Base-by-base conservation (phyloP, 2,888 invertebrate genomes). In the Cordilura impudica region DNA sequence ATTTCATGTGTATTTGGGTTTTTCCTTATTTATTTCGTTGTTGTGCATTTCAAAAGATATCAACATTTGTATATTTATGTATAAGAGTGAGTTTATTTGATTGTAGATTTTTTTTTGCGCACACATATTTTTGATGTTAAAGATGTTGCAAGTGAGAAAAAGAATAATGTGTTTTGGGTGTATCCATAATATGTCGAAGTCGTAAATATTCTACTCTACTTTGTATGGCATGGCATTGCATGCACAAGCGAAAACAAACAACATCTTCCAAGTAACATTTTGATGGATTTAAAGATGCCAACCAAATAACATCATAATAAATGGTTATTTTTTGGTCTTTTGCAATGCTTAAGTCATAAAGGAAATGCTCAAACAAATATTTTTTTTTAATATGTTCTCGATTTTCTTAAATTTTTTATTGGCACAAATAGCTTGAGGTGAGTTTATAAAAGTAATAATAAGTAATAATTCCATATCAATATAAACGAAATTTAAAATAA, bases 71-170 rank as follows among this genome's bases (percentile, higher is more conserved):
- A 51, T 65, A n/a, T 49, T 65, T 49, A 6, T 49, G 19, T 51
- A 47, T 56, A 56, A 26, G 35, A 75, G 26, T 69, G 35, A 47
- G 54, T 53, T 21, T 43, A 43, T 53, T n/a, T 29, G 16, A 14
- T 14, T 63, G 29, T 31, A 51, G 29, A 29, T 56, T 18, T 29
- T 26, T 53, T 14, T 53, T 12, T 5, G 29, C 58, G 7, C 12
- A 21, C 5, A 31, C 5, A 12, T 12, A 14, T 16, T 10, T 70
- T 56, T 70, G 26, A 70, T 75, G 71, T 69, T 79, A 79, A 79
- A 72, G 71, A 79, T 75, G 79, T 75, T 79, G 72, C 75, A 79
- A 79, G 79, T 79, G 79, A 79, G 79, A 79, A 79, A 79, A 79
- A 79, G 79, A 79, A 75, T 75, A 75, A 79, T 79, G 75, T 75